Base-by-base conservation (phyloP, 2,888 invertebrate species). In the Pseudococcus viburni region DNA sequence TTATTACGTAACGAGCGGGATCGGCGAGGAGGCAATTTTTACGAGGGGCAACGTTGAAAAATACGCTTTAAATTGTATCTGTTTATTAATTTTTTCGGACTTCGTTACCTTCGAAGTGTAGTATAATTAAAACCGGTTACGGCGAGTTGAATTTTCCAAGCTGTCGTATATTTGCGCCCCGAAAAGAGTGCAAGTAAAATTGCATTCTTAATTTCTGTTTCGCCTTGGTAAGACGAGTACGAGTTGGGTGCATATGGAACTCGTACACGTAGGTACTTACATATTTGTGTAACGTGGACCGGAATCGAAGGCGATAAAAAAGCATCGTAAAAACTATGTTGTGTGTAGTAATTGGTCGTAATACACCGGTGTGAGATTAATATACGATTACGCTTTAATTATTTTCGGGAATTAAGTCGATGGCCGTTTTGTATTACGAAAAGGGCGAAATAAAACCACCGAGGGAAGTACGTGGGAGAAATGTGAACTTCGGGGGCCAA, bases 261-360 rank as follows among this genome's bases (percentile, higher is more conserved):
- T 19, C 22, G 22, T 68, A 26, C n/a, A n/a, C n/a, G n/a, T n/a
- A n/a, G n/a, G n/a, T n/a, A n/a, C n/a, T n/a, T n/a, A n/a, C 12
- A 55, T 17, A 6, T 33, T 33, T 33, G 5, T 73, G 73, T 73
- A 73, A 33, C 39, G 5, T 73, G 73, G 73, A 73, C 80, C 80
- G 80, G 80, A 80, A 80, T 80, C 22, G n/a, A 80, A 42, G 80
- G 80, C 46, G 42, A 80, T 33, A 80, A 80, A 80, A 80, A 80
- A 39, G 42, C n/a, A 42, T 33, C 22, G 15, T 73, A 73, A 73
- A 59, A 73, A 73, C 68, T 33, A 73, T 33, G 68, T 73, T 9
- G 68, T 33, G 68, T 73, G 68, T 59, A 59, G 59, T 59, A 59
- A 59, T 59, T 59, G 59, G 19, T 19, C 59, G 59, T 59, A 59